Conservation (phyloP, 2,888 invertebrate species). For the Scaptomyza flava region DNA sequence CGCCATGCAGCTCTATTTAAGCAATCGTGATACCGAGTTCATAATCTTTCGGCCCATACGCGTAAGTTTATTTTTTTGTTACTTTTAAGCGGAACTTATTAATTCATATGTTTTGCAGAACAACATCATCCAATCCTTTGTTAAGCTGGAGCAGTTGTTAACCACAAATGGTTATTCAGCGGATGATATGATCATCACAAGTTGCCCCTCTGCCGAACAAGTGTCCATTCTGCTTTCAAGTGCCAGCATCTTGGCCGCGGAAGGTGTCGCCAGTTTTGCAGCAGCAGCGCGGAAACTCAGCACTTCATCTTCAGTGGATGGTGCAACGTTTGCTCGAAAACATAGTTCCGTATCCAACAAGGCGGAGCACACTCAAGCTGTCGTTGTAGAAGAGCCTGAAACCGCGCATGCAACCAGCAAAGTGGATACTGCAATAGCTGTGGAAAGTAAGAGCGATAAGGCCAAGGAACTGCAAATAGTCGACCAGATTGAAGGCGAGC, state of each 20-base stretch:
- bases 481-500: neutral
- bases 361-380: constrained; percentile 35
- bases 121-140: constrained; percentile 94
- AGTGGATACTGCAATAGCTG: neutral
- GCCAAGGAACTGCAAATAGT: neutral
- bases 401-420: constrained; percentile 1
- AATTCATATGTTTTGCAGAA: constrained; percentile 86
- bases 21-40: constrained; percentile 98
- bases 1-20: constrained; percentile 97
- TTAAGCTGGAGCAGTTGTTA: constrained; percentile 92
- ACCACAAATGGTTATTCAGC: constrained; percentile 90
- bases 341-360: constrained; percentile 62
- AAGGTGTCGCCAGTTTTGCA: constrained; percentile 80
- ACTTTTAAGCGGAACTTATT: neutral
- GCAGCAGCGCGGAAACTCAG: constrained; percentile 78
- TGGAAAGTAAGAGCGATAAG: neutral
- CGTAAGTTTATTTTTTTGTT: constrained; percentile 85
- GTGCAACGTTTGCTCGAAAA: constrained; percentile 46
- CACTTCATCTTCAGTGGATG: constrained; percentile 69
- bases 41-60: constrained; percentile 97
- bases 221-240: constrained; percentile 94
- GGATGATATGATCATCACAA: constrained; percentile 93
- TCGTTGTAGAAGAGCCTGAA: constrained; percentile 40
- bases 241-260: constrained; percentile 88
- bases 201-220: constrained; percentile 97